Evolutionary conservation across 2,113 vertebrate genomes (phyloP), one percentile per base, ranked within the genome.

Genomic region (Hyperopisus bebe): DNA sequence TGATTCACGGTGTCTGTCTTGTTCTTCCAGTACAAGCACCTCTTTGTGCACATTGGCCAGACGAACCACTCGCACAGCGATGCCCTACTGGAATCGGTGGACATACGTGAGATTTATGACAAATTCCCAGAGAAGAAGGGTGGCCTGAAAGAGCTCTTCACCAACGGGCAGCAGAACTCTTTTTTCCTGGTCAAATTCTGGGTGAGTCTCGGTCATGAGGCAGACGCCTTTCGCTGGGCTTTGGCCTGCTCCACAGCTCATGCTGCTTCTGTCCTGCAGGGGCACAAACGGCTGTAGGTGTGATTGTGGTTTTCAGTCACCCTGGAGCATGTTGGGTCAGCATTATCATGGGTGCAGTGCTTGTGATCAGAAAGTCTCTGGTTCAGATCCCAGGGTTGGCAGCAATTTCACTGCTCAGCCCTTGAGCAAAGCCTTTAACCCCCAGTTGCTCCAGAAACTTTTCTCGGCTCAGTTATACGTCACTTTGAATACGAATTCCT

Each of bases 121-220:
- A 99, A 99, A 93, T 99, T 99, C 90, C 98, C 98, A 0, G 98
- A 99, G 93, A 99, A 99, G 96, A 99, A 99, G 92, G 98, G 98
- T 0, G 98, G 98, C 35, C 96, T 99, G 50, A 99, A 99, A 95
- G 98, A 99, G 92, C 95, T 99, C 46, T 99, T 99, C 89, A 96
- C 95, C 90, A 99, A 98, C 92, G 98, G 98, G 17, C 98, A 98
- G 1, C 98, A 99, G 66, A 98, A 98, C 10, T 97, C 98, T 83
- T 99, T 99, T 96, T 99, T 99, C 96, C 97, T 99, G 8, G 98
- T 99, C 86, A 99, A 99, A 92, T 99, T 99, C 96, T 99, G 98
- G 98, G 98, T 99, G 93, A 98, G 97, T 95, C 91, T 48, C 10
- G 17, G 10, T 13, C 62, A 39, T n/a, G 10, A n/a, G 8, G 58